Evolutionary conservation across 2,113 vertebrate species (phyloP), one percentile per base, ranked within the genome.

Genomic region (Poeciliopsis retropinna): DNA sequence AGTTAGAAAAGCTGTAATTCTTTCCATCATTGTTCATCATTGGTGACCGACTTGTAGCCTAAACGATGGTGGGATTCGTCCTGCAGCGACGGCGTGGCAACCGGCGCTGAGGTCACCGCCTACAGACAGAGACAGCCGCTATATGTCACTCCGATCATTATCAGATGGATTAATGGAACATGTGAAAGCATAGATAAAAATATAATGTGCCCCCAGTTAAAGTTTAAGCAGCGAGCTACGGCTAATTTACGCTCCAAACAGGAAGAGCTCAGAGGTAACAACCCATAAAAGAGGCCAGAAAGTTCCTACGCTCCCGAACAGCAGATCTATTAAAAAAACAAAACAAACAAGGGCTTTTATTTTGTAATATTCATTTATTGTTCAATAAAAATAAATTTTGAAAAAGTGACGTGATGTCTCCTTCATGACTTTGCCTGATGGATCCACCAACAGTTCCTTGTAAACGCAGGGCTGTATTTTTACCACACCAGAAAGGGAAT

Each of bases 311-410:
- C 54, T 86, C 60, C 39, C 82, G 81, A 71, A 75, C 69, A 28
- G 81, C 54, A 54, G 76, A 65, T 47, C 19, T 29, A 64, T 44
- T 85, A 68, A 82, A 78, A 0, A 67, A 79, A 57, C 25, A 3
- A 9, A 25, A 25, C 51, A 57, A 57, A 57, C 51, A 11, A 57
- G 8, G 25, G 75, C 70, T 88, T 89, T 90, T 78, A 85, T 90
- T 93, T 91, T 91, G 85, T 92, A 88, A 91, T 93, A 90, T 92
- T 93, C 90, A 91, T 94, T 94, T 94, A 94, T 94, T 94, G 91
- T 94, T 92, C 90, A 86, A 92, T 94, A 94, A 94, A 94, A 94
- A 94, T 94, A 93, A 93, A 94, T 89, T 93, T 89, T 68, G 83
- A 93, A 93, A 93, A 94, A 94, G 91, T 94, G 93, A 94, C 92